phyloP scores from a whole-genome alignment of 2,888 invertebrate species.

The Temnothorax ravouxi region DNA sequence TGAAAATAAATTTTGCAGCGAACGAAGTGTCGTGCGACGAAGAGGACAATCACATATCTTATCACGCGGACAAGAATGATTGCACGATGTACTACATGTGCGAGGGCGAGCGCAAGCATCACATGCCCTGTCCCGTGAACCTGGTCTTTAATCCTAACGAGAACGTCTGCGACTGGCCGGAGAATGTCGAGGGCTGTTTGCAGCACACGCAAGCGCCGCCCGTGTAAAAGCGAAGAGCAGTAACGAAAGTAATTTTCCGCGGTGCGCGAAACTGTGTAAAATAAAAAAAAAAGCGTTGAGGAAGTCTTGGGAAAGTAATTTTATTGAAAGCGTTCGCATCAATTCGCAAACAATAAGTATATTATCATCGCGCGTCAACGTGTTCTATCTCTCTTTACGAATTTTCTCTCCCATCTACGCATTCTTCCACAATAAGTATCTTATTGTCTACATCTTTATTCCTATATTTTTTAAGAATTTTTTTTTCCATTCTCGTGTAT shows the following conservation, averaged over 20 bases:
- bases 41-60: conserved; percentile 98
- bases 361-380: conserved; percentile 9
- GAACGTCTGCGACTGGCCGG: conserved; percentile 98
- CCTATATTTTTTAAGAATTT: conserved; percentile 34
- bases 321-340: conserved; percentile 45
- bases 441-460: conserved; percentile 33
- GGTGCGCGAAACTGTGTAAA: conserved; percentile 53
- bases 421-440: conserved; percentile 32
- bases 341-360: conserved; percentile 15
- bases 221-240: conserved; percentile 68
- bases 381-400: background rate
- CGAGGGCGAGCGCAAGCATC: conserved; percentile 97
- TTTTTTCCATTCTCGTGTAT: conserved; percentile 40
- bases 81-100: conserved; percentile 99
- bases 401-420: conserved; percentile 17
- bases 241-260: conserved; percentile 21
- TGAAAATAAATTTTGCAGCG: conserved; percentile 88
- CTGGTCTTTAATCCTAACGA: conserved; percentile 97
- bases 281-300: conserved; percentile 7
- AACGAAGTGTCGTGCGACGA: conserved; percentile 96
- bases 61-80: conserved; percentile 95
- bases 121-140: conserved; percentile 98
- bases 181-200: conserved; percentile 96
- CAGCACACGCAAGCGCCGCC: conserved; percentile 91
- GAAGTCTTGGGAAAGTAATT: conserved; percentile 31